Percentiles rank a stretch among this genome's conserved stretches.
phyloP scores from a whole-genome alignment of 1,140 invertebrate genomes.

The Bombus difficillimus region DNA sequence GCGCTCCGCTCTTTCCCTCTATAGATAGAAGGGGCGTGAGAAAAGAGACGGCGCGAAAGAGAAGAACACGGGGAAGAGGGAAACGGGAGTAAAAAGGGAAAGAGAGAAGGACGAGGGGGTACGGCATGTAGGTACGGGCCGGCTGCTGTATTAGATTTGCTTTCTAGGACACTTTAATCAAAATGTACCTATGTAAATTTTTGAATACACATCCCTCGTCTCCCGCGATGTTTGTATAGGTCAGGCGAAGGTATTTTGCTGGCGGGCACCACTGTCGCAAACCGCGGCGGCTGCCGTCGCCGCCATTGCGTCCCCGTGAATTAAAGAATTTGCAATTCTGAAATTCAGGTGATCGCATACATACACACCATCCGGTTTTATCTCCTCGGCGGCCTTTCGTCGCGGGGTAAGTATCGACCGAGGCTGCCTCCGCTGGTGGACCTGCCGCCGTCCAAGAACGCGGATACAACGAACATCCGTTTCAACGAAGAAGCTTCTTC shows the following conservation, averaged over 20 bases:
- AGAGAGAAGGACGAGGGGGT: not conserved
- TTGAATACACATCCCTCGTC: slow-evolving; percentile 82
- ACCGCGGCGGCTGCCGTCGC: slow-evolving; percentile 32
- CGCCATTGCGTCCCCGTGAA: slow-evolving; percentile 74
- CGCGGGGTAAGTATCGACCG: slow-evolving; percentile 58
- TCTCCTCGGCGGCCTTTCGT: slow-evolving; percentile 53
- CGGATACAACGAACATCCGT: too few relatives aligned
- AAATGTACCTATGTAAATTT: slow-evolving; percentile 84
- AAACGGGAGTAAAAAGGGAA: not conserved
- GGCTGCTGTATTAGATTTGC: slow-evolving; percentile 82
- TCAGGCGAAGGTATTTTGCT: slow-evolving; percentile 82
- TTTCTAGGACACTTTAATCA: slow-evolving; percentile 83
- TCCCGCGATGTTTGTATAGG: slow-evolving; percentile 82
- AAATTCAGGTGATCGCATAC: slow-evolving; percentile 77
- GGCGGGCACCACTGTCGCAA: slow-evolving; percentile 53
- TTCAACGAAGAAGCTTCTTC: not conserved
- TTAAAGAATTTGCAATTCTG: slow-evolving; percentile 84
- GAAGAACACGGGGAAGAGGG: not conserved
- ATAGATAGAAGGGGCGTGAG: not conserved
- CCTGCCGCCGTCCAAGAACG: not conserved
- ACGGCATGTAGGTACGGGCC: slow-evolving; percentile 27
- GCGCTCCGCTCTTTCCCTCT: not conserved
- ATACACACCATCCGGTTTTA: slow-evolving; percentile 65
- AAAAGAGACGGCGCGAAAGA: not conserved
- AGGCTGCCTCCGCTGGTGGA: slow-evolving; percentile 10